These are phyloP conservation scores for Lasius platythorax DNA, from an alignment of 2,888 invertebrate genomes.

Conservation along the genomic window DNA sequence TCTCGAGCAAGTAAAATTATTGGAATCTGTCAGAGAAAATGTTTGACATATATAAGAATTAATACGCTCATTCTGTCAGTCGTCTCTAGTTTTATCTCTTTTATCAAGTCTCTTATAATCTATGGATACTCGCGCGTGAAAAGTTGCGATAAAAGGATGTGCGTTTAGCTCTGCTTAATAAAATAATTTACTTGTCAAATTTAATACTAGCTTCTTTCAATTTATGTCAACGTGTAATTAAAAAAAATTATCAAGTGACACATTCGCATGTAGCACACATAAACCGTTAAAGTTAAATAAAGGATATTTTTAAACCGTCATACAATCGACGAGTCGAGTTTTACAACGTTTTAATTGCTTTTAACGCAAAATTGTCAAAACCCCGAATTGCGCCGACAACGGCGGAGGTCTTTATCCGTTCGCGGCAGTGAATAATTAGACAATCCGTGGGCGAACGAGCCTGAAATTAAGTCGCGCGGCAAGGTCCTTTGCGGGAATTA, in stretches of 20 bases:
- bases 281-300: conserved; percentile 9
- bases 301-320: conserved; percentile 3
- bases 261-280: background rate
- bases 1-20: conserved; percentile 15
- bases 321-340: background rate
- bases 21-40: background rate
- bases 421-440: conserved; percentile 57
- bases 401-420: conserved; percentile 41
- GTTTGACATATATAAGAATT: background rate
- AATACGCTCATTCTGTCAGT: background rate
- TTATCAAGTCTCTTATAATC: background rate
- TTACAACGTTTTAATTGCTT: conserved; percentile 40
- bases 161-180: background rate
- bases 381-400: background rate
- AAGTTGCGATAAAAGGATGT: no score
- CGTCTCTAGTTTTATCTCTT: background rate
- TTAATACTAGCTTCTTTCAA: background rate
- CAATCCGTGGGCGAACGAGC: conserved; percentile 45
- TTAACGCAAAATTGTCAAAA: conserved; percentile 36
- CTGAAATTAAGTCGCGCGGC: conserved; percentile 35
- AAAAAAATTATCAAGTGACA: background rate
- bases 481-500: conserved; percentile 45
- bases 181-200: background rate
- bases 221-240: background rate
- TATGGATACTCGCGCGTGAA: background rate